Conservation (phyloP, 2,888 invertebrate genomes). For the Cryptops parisi region DNA sequence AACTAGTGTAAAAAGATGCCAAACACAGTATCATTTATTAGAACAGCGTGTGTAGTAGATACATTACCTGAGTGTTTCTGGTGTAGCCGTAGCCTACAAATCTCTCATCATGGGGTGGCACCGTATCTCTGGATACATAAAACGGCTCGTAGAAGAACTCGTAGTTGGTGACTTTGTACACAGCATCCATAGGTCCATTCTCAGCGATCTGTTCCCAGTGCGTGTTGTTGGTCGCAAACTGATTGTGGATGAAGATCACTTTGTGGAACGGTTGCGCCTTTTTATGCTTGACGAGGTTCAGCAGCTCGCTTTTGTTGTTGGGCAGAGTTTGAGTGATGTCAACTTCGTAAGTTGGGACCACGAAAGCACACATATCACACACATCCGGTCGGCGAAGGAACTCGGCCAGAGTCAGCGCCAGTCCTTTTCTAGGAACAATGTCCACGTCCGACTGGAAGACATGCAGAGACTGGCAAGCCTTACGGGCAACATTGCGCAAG, state of each 20-base stretch:
- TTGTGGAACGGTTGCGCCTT: slow-evolving; percentile 78
- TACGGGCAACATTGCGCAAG: slow-evolving; percentile 67
- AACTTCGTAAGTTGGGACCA: slow-evolving; percentile 78
- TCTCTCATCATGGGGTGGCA: slow-evolving; percentile 71
- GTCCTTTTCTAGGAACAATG: slow-evolving; percentile 53
- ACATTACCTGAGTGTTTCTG: slow-evolving; percentile 67
- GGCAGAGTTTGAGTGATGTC: slow-evolving; percentile 59
- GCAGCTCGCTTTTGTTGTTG: slow-evolving; percentile 58
- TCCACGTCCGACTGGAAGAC: slow-evolving; percentile 79
- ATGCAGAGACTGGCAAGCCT: slow-evolving; percentile 56
- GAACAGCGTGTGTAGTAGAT: no score
- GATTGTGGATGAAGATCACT: slow-evolving; percentile 82
- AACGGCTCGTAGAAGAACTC: slow-evolving; percentile 82
- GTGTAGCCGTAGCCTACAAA: slow-evolving; percentile 87
- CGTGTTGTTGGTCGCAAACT: slow-evolving; percentile 79
- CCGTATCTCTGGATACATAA: slow-evolving; percentile 67
- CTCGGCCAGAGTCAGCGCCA: background rate
- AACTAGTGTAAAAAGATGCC: no score
- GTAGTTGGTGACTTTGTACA: slow-evolving; percentile 62
- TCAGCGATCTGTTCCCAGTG: slow-evolving; percentile 39
- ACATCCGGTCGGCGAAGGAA: slow-evolving; percentile 11
- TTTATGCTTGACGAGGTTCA: slow-evolving; percentile 59
- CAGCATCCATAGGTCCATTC: slow-evolving; percentile 44
- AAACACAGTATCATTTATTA: no score
- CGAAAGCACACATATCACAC: slow-evolving; percentile 57